Conservation (phyloP, 2,888 invertebrate species). For the Parthenolecanium corni region DNA sequence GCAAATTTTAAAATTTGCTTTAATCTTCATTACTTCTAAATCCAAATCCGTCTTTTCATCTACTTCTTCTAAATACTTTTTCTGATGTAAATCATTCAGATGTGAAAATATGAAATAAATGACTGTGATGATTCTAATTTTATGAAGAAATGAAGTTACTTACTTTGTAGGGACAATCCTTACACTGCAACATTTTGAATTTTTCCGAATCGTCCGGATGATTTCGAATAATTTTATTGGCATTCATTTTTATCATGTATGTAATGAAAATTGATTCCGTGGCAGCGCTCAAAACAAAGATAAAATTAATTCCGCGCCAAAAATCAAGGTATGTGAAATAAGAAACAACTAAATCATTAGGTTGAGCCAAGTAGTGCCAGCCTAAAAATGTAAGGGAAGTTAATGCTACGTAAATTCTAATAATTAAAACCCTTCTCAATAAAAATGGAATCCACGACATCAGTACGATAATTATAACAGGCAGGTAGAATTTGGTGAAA, state of each 20-base stretch:
- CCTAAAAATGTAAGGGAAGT: slow-evolving; percentile 3
- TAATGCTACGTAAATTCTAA: slow-evolving; percentile 6
- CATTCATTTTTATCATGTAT: slow-evolving; percentile 19
- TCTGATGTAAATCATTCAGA: background rate
- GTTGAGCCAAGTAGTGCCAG: slow-evolving; percentile 6
- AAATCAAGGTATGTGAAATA: background rate
- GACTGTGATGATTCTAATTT: background rate
- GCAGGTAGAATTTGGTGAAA: slow-evolving; percentile 9
- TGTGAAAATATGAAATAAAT: background rate
- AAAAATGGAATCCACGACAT: slow-evolving; percentile 18
- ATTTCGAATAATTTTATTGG: background rate
- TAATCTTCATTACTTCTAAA: slow-evolving; percentile 16
- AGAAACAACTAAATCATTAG: background rate
- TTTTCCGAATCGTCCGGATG: slow-evolving; percentile 21
- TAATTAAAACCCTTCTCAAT: slow-evolving; percentile 6
- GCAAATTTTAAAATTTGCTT: slow-evolving; percentile 20
- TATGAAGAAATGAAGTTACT: background rate
- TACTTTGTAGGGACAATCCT: background rate
- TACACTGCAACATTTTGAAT: slow-evolving; percentile 15
- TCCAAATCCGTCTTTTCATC: slow-evolving; percentile 16
- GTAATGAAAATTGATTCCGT: background rate
- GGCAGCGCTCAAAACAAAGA: slow-evolving; percentile 9
- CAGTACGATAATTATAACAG: background rate
- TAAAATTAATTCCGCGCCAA: slow-evolving; percentile 7
- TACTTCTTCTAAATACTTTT: background rate